Evolutionary conservation across 1,140 invertebrate genomes (phyloP).

Genomic region (Bombus confusus): DNA sequence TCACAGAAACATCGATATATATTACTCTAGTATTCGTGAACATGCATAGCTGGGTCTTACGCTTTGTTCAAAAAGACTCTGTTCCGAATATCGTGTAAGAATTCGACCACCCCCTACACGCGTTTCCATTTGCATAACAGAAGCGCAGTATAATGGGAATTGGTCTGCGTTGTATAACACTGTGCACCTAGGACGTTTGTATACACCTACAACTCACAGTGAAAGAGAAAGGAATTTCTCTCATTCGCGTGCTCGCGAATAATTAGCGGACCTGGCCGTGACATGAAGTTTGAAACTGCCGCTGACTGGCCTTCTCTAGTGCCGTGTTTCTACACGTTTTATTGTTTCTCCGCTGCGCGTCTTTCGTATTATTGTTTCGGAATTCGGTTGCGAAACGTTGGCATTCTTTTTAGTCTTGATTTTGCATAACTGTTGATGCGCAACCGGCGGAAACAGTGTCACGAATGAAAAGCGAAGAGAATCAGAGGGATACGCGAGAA

Average conservation of each 20-base stretch:
- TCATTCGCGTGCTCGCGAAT: conserved; percentile 69
- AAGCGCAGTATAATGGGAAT: conserved; percentile 65
- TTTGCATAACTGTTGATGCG: background rate
- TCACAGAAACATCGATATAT: no score
- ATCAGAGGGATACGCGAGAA: background rate
- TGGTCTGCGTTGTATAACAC: conserved; percentile 56
- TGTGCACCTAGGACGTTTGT: conserved; percentile 39
- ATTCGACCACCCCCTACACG: conserved; percentile 52
- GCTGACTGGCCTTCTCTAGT: conserved; percentile 36
- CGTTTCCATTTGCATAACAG: conserved; percentile 71
- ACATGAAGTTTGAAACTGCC: conserved; percentile 59
- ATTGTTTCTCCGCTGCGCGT: background rate
- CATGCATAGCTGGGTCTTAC: conserved; percentile 22
- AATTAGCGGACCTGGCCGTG: conserved; percentile 69
- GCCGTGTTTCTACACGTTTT: conserved; percentile 22
- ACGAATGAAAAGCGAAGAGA: no score
- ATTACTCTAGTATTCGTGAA: conserved; percentile 2
- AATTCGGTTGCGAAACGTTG: background rate
- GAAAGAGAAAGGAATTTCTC: conserved; percentile 69
- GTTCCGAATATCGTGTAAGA: conserved; percentile 59
- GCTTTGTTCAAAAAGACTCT: conserved; percentile 35
- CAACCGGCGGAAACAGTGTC: background rate
- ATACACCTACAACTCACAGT: conserved; percentile 11
- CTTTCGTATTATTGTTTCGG: background rate
- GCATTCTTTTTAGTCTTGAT: background rate